Percentiles rank a stretch among this genome's conserved stretches.
These are phyloP conservation scores for Spilosoma lubricipeda DNA, from an alignment of 2,888 invertebrate genomes.

Conservation along the genomic window DNA sequence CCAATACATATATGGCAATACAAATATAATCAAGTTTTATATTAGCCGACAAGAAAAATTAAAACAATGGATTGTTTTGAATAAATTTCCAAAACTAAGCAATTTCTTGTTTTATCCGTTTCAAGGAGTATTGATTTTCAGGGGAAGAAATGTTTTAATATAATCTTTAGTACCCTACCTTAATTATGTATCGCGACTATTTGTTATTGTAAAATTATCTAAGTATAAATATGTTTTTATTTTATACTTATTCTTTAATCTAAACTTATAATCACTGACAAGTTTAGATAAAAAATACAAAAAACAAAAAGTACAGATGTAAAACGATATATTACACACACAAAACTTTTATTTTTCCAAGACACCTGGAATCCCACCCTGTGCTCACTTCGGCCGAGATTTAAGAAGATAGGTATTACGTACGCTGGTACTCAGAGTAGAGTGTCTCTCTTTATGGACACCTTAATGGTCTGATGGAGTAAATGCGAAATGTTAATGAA, in stretches of 20 bases:
- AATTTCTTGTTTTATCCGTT: too few species aligned
- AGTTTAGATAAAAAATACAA: neutral
- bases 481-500: slow-evolving; percentile 66
- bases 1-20: too few species aligned
- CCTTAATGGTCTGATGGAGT: slow-evolving; percentile 61
- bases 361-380: slow-evolving; percentile 41
- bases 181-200: neutral
- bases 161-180: neutral
- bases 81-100: neutral
- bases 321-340: too few species aligned
- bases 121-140: neutral
- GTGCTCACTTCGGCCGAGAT: slow-evolving; percentile 64
- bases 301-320: neutral
- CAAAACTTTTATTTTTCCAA: too few species aligned
- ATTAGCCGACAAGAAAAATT: neutral
- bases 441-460: slow-evolving; percentile 65
- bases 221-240: too few species aligned
- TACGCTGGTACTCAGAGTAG: slow-evolving; percentile 53
- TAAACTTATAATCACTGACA: too few species aligned
- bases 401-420: slow-evolving; percentile 75
- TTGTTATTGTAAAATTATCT: neutral
- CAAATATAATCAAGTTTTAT: too few species aligned
- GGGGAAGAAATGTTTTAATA: neutral
- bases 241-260: too few species aligned
- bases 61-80: neutral